These are phyloP conservation scores for Plecotus auritus DNA, from an alignment of 2,113 vertebrate species.

Conservation along the genomic window DNA sequence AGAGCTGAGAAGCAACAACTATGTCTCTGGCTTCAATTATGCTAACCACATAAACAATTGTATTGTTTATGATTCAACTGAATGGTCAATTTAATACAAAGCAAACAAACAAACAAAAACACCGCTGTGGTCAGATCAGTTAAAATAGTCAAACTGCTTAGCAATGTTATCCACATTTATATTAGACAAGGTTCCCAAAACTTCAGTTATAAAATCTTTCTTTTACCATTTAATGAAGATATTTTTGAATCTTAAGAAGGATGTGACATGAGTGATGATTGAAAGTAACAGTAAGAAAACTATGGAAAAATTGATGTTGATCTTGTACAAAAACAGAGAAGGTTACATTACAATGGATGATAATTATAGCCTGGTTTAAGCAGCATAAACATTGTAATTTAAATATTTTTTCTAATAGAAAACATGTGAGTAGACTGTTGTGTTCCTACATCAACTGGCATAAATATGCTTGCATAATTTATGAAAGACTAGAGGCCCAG, in stretches of 20 bases:
- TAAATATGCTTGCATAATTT: slow-evolving; percentile 4
- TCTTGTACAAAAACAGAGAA: background rate
- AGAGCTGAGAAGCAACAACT: background rate
- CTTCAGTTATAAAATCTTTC: background rate
- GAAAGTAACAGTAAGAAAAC: background rate
- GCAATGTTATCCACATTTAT: background rate
- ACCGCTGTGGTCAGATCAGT: background rate
- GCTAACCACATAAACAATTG: background rate
- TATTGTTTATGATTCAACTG: background rate
- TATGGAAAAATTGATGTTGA: background rate
- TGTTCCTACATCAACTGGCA: background rate
- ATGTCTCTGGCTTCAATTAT: background rate
- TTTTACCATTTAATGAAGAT: background rate
- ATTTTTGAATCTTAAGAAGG: background rate
- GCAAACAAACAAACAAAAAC: background rate
- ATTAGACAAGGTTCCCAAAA: background rate
- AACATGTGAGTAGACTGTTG: background rate
- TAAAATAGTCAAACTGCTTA: background rate
- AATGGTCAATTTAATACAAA: background rate
- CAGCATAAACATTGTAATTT: background rate
- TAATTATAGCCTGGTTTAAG: background rate
- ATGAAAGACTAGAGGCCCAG: background rate
- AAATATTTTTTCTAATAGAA: slow-evolving; percentile 13
- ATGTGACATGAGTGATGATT: background rate
- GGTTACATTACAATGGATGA: background rate